phyloP scores from a whole-genome alignment of 2,113 vertebrate genomes.

The Lota lota region DNA sequence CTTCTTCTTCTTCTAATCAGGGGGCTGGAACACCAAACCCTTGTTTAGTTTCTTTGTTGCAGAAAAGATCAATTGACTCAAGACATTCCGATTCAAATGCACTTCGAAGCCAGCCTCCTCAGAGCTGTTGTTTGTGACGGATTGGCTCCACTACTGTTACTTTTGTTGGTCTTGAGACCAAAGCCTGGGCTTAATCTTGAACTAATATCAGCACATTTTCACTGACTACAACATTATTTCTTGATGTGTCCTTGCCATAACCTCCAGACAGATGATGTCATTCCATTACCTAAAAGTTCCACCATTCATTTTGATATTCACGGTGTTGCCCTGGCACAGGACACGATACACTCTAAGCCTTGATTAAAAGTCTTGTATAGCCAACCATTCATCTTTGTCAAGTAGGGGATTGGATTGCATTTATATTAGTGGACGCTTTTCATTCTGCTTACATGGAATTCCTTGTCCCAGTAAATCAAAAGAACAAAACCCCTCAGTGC shows the following conservation, averaged over 20 bases:
- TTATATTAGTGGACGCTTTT: slow-evolving; percentile 45
- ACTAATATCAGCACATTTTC: background rate
- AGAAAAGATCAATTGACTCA: slow-evolving; percentile 7
- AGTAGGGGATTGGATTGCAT: slow-evolving; percentile 39
- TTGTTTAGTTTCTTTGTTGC: background rate
- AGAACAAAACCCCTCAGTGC: slow-evolving; percentile 34
- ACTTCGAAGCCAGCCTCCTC: background rate
- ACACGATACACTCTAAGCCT: slow-evolving; percentile 25
- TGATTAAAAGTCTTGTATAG: slow-evolving; percentile 49
- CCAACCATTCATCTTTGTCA: slow-evolving; percentile 50
- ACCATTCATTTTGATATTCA: slow-evolving; percentile 33
- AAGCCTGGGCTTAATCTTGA: slow-evolving; percentile 4
- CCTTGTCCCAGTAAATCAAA: slow-evolving; percentile 47
- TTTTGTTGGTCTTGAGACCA: background rate
- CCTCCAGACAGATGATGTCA: slow-evolving; percentile 11
- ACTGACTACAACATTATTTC: background rate
- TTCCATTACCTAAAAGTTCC: slow-evolving; percentile 21
- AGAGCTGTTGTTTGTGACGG: background rate
- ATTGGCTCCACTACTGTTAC: background rate
- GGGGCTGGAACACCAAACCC: too few relatives aligned
- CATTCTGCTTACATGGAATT: slow-evolving; percentile 35
- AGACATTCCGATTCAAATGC: slow-evolving; percentile 36
- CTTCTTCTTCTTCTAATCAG: background rate
- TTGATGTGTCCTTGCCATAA: background rate
- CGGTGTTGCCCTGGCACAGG: slow-evolving; percentile 50